Conservation (phyloP, 2,797 vertebrate genomes). For the Manis pentadactyla region DNA sequence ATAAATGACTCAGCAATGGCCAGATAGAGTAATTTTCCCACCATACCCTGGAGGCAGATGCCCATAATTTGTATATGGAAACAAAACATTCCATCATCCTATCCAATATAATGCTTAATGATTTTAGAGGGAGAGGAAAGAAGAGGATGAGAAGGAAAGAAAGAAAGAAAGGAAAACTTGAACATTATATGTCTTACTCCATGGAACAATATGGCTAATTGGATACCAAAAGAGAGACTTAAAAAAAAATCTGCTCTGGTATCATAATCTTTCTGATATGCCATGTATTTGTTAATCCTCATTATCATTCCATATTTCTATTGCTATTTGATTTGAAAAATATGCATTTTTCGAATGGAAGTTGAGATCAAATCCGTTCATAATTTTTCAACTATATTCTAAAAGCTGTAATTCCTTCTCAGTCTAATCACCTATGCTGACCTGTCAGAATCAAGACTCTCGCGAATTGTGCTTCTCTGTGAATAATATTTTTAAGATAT, state of each 20-base stretch:
- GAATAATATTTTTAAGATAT: constrained; percentile 36
- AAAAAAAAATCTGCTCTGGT: neutral
- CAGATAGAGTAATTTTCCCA: neutral
- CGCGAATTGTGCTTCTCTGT: constrained; percentile 28
- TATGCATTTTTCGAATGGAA: constrained; percentile 3
- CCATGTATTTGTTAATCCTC: neutral
- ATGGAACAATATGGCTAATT: neutral
- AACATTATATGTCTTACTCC: neutral
- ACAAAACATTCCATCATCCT: neutral
- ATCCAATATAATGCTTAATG: neutral
- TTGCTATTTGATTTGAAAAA: constrained; percentile 26
- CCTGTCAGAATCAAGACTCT: neutral
- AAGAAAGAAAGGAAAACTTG: neutral
- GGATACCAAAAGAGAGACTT: neutral
- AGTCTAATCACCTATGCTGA: neutral
- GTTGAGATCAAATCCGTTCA: neutral
- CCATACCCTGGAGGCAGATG: neutral
- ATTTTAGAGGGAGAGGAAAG: no score
- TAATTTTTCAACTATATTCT: constrained; percentile 7
- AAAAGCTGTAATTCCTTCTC: constrained; percentile 6
- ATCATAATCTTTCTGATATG: neutral
- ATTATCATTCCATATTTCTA: neutral
- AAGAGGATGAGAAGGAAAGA: neutral
- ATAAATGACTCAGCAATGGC: neutral
- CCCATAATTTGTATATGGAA: neutral